Base-by-base conservation (phyloP, 2,888 invertebrate genomes). In the Amphiduros pacificus region DNA sequence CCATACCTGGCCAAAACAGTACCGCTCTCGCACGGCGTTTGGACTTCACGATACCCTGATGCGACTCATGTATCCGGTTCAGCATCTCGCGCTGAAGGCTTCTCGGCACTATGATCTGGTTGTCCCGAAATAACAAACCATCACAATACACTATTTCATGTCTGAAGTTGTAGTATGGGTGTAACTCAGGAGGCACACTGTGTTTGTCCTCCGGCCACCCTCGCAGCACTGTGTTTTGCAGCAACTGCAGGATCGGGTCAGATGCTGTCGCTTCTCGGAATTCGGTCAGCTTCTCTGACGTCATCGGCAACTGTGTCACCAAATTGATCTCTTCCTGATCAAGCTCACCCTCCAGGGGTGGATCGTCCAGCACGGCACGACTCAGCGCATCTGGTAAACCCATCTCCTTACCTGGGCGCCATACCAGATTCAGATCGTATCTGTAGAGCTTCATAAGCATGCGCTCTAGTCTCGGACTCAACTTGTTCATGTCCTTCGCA, bases 1-100 rank as follows among this genome's bases (percentile, higher is more conserved):
- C 56, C 62, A 66, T 66, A 20, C 65, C 67, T 3, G 65, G 58
- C 63, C 67, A 67, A 50, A 52, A 67, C 20, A 66, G 32, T 5
- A 60, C 24, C 5, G 52, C 59, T 27, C 62, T 55, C 0, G 66
- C 66, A 14, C 62, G 24, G 31, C 53, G 61, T 53, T 62, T 58
- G n/a, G 44, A 62, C 50, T 61, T 64, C 1, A 53, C 32, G 0
- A 60, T 56, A 24, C 66, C 64, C n/a, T 22, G 24, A 49, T 65
- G 64, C 4, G 53, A 51, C 24, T 40, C 50, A 41, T 66, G 64
- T 24, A 62, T 52, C 14, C 22, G 32, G n/a, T 31, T 28, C 14
- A 64, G 56, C 17, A 52, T 59, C 22, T 36, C 54, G 24, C 28
- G 26, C 28, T 57, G 27, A 22, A 66, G 24, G 2, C 26, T 28